Conservation (phyloP, 2,113 vertebrate species). For the Cinclus cinclus region DNA sequence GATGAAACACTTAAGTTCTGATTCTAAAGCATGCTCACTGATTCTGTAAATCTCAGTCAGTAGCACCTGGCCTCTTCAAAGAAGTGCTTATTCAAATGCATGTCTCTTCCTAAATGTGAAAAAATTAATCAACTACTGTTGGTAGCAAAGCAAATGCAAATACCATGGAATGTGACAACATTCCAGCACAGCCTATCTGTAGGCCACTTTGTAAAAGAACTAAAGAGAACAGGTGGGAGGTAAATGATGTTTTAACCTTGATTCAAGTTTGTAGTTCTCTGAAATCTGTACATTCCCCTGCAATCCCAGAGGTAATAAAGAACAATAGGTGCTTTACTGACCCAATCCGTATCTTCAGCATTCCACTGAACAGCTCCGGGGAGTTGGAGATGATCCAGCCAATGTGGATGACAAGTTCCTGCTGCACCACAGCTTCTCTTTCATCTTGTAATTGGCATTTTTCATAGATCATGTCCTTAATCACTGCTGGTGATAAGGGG, state of each 20-base stretch:
- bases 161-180: background rate
- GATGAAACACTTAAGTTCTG: background rate
- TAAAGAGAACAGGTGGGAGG: background rate
- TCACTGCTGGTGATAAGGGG: constrained; percentile 91
- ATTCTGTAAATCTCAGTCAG: background rate
- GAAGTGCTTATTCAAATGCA: background rate
- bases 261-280: background rate
- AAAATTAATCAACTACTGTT: background rate
- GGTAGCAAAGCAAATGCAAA: background rate
- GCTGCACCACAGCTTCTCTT: constrained; percentile 91
- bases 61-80: constrained; percentile 33
- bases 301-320: background rate
- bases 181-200: background rate
- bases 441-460: constrained; percentile 87
- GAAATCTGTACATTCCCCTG: background rate
- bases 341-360: constrained; percentile 97
- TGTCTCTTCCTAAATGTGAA: background rate
- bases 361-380: constrained; percentile 93
- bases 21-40: background rate
- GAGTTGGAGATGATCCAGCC: constrained; percentile 98
- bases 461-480: constrained; percentile 93
- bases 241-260: background rate
- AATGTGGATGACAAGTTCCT: constrained; percentile 97
- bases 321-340: constrained; percentile 49
- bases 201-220: background rate